Evolutionary conservation across 2,888 invertebrate genomes (phyloP).

Genomic region (Pristionchus entomophagus): DNA sequence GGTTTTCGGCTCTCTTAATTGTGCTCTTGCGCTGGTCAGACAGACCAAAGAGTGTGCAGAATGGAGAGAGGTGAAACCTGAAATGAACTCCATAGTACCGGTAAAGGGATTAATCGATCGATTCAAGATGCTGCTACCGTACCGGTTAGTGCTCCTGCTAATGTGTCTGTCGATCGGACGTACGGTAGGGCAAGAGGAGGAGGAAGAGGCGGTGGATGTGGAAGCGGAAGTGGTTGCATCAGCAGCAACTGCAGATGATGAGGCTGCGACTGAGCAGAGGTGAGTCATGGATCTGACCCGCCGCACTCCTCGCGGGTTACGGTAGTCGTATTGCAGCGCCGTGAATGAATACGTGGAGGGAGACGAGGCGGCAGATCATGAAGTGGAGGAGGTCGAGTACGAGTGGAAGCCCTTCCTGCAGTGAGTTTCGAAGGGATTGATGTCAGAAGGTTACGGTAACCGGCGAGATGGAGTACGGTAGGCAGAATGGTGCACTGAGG

Average conservation of each 20-base stretch:
- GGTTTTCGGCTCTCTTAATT: too few species aligned
- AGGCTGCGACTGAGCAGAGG: neutral
- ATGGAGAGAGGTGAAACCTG: too few species aligned
- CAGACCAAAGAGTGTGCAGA: too few species aligned
- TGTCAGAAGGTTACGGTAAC: neutral
- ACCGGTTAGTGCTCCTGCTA: slow-evolving; percentile 4
- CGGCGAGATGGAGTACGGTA: neutral
- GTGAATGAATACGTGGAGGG: neutral
- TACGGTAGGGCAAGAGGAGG: neutral
- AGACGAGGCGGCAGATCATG: neutral
- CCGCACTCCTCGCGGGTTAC: neutral
- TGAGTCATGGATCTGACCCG: neutral
- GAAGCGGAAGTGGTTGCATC: neutral
- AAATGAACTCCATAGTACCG: too few species aligned
- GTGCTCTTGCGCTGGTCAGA: too few species aligned
- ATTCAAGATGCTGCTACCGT: slow-evolving; percentile 39
- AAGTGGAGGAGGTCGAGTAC: slow-evolving; percentile 13
- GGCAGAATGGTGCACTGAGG: neutral
- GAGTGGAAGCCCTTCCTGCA: slow-evolving; percentile 21
- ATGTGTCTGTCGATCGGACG: slow-evolving; percentile 9
- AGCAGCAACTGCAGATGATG: neutral
- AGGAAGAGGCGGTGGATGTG: too few species aligned
- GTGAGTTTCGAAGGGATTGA: neutral
- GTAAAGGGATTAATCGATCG: neutral
- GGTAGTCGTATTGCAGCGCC: slow-evolving; percentile 13